Evolutionary conservation across 2,797 vertebrate genomes (phyloP), one percentile per base, ranked within the genome.

Genomic region (Pterois miles): DNA sequence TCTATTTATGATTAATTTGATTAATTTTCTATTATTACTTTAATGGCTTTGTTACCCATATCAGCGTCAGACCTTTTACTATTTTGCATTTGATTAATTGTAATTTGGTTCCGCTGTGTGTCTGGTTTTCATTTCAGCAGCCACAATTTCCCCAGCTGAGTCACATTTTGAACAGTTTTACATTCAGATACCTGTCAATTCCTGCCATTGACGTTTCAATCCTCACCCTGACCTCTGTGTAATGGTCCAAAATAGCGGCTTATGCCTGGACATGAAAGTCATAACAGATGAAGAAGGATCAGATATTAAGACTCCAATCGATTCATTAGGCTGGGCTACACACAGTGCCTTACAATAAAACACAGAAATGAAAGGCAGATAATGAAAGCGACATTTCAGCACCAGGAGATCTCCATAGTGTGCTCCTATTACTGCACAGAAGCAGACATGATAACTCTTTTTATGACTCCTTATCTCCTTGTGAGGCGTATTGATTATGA

Each of bases 61-160:
- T 77, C 75, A 65, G 50, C 57, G 46, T 78, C 76, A 66, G 64
- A 60, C 31, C 33, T 77, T 81, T 74, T 53, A 65, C 59, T 65
- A 34, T 68, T 71, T 48, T 48, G 46, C 18, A 48, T 48, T n/a
- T 48, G 3, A 48, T 48, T 48, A 48, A 48, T 48, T 70, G 38
- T 80, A 81, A 90, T 87, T 88, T 78, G 63, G 71, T 90, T 89
- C 56, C 65, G 62, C 58, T 40, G 18, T 65, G 25, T 29, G 68
- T 63, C 20, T 80, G 29, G 84, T 72, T 83, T 67, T 76, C 60
- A 71, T 78, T 81, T 67, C 5, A 31, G 33, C 38, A 72, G 38
- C 40, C 14, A 43, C 59, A 69, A 43, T 74, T 81, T 83, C 65
- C 60, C 70, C 23, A n/a, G 58, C 50, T 62, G 60, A 79, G 53